These are phyloP conservation scores for Ardeotis arabs DNA, from an alignment of 2,113 vertebrate species.

Conservation along the genomic window DNA sequence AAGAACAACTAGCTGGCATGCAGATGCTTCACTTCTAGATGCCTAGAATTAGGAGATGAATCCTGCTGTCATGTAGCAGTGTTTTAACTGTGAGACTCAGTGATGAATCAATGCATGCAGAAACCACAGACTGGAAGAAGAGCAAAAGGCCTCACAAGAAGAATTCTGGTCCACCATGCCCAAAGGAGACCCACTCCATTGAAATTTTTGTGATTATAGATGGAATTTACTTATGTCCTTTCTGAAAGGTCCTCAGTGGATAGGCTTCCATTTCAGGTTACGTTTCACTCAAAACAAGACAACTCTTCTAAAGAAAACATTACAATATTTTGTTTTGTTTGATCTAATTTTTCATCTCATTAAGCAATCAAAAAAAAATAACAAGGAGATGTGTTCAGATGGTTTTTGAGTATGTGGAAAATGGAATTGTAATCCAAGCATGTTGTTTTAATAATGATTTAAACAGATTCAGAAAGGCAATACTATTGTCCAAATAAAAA, in stretches of 20 bases:
- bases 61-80: not conserved
- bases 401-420: not conserved
- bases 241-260: not conserved
- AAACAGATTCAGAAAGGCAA: not conserved
- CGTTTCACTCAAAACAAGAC: not conserved
- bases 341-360: not conserved
- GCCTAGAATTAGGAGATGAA: not conserved
- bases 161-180: fast-evolving
- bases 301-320: not conserved
- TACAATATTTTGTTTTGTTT: not conserved
- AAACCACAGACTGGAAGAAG: not conserved
- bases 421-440: not conserved
- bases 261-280: not conserved
- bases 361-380: not conserved
- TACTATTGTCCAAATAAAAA: not conserved
- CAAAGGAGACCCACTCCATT: fast-evolving
- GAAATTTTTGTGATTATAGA: not conserved
- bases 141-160: not conserved
- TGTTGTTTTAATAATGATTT: not conserved
- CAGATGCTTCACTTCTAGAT: not conserved
- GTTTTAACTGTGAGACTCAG: not conserved
- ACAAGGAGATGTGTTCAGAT: not conserved
- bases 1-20: not conserved
- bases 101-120: not conserved
- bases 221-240: not conserved